Base-by-base conservation (phyloP, 2,888 invertebrate species). In the Leptinotarsa rubiginosa region DNA sequence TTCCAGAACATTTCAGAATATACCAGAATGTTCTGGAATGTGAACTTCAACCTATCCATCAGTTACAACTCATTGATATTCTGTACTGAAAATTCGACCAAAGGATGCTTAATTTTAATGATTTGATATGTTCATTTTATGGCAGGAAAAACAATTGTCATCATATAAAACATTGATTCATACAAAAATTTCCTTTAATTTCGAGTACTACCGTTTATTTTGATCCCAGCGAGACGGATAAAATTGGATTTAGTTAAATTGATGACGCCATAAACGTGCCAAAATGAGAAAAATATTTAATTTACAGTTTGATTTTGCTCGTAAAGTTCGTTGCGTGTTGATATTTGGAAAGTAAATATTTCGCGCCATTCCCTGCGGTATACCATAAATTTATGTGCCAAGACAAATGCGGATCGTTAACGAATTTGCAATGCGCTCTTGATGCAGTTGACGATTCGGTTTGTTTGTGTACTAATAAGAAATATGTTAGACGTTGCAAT, bases 251-350 rank as follows among this genome's bases (percentile, higher is more conserved):
- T 73, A 77, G 77, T 79, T 76, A 79, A 79, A 81, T 78, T 81
- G 78, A 81, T 71, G 80, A 77, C 66, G 75, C 77, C 78, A 73
- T 81, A 80, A 79, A 81, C 69, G 78, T 76, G 73, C 78, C 81
- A 75, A 75, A 81, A 73, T 78, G 66, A 74, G 75, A 76, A 76
- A 72, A 72, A 69, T 47, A 73, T 73, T 78, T 71, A 79, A 78
- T 78, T 79, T 79, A 79, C 72, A 70, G 52, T 74, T 71, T 74
- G 79, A 79, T 78, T 79, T 77, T 72, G 75, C 71, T 73, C 77
- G 71, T 80, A 78, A 77, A 76, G 69, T 74, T 70, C 25, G 74
- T 80, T 78, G 79, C 78, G 78, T 80, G 79, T 80, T 80, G 79
- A 78, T 77, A 80, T 78, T 80, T 76, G 75, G 75, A 73, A 78